Base-by-base conservation (phyloP, 2,113 vertebrate genomes). In the Lophius piscatorius region DNA sequence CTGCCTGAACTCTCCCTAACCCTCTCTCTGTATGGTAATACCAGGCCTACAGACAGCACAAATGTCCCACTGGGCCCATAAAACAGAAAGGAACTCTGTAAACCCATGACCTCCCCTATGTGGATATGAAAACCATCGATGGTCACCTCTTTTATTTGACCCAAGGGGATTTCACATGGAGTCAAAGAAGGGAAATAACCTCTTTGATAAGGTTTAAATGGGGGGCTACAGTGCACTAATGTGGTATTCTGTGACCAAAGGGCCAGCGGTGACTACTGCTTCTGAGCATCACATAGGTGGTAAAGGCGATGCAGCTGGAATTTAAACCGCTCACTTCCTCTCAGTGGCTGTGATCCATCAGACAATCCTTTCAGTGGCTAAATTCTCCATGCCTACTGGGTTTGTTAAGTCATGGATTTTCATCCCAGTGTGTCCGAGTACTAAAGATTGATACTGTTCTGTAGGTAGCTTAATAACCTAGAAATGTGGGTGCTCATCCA, bases 31-130 rank as follows among this genome's bases (percentile, higher is more conserved):
- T 80, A 81, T 84, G 80, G 55, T 76, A 87, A 89, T 74, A 66
- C 67, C 34, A 54, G 63, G 51, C 54, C 63, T 21, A 54, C 70
- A 80, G 81, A 80, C 76, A 57, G 67, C 70, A 57, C 69, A 73
- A 23, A 6, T 31, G 45, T 64, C 80, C 83, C 87, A 22, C 11
- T 33, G 57, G 80, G 68, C 57, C 66, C 63, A 86, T 90, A 87
- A 90, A 91, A 85, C 55, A 81, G 67, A 78, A 85, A 87, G 67
- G 57, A 81, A 83, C 83, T 85, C 78, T 87, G 81, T 86, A 89
- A 88, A 84, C 81, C 80, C 51, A 45, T 74, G 80, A 83, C 85
- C 84, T 87, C 29, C 38, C 63, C 76, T 70, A 78, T 74, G 54
- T 78, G 85, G 78, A 88, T 84, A 89, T 81, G 74, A 89, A 89